Evolutionary conservation across 1,140 invertebrate genomes (phyloP), one percentile per base, ranked within the genome.

Genomic region (Augochlora pura): DNA sequence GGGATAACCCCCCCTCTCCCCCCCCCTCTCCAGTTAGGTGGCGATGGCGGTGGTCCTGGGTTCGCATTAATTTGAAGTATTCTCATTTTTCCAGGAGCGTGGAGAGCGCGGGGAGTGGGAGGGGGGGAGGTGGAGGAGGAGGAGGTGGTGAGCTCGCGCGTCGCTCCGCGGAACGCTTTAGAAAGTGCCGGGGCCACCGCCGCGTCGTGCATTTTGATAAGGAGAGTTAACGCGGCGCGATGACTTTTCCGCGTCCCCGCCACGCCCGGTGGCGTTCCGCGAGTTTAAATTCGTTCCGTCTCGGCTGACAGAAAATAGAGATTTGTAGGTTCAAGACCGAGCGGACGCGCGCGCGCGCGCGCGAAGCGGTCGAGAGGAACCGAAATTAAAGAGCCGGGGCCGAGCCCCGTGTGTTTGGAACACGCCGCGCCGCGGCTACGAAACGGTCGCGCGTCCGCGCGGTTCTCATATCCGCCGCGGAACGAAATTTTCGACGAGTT

Each of bases 171-270:
- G 27, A 59, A 57, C 59, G 68, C 65, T 74, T 68, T 74, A 60
- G 65, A 64, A 66, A 23, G 23, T 42, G n/a, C n/a, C 32, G 38
- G 27, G 39, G 69, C 73, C n/a, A n/a, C 71, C 49, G 39, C 8
- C 23, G 54, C 42, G 27, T 46, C 75, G 25, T 67, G 78, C 70
- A 81, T 83, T 81, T 71, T 71, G 70, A 80, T 80, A 76, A 76
- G 62, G 2, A n/a, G 27, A 69, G 59, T 80, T 80, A 80, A 80
- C 76, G 76, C 63, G 18, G 52, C 60, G 62, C 14, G 59, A 69
- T n/a, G 49, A 54, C 64, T 83, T 71, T 76, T 62, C 62, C 71
- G 52, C 57, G 68, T 66, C 18, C 49, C 5, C 3, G 23, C 18
- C 6, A 14, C 23, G 9, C 9, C n/a, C 21, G 63, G n/a, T n/a